Evolutionary conservation across 2,888 invertebrate genomes (phyloP).

Genomic region (Hirudinaria manillensis): DNA sequence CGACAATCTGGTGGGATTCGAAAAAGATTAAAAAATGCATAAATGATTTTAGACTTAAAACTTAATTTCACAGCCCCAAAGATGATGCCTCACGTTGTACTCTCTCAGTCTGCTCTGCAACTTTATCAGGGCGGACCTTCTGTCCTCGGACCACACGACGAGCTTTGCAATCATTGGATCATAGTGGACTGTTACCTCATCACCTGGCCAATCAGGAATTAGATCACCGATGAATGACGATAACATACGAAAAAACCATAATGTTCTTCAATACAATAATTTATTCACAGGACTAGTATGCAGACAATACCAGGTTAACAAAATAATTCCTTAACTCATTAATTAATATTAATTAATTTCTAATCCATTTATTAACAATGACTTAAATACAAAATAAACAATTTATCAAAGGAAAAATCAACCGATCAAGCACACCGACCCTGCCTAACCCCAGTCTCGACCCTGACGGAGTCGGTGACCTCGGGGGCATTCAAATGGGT

Average conservation of each 20-base stretch:
- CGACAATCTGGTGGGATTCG: conserved; percentile 68
- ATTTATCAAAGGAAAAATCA: neutral
- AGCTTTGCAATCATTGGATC: conserved; percentile 99
- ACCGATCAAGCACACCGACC: conserved; percentile 41
- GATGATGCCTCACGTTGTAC: conserved; percentile 69
- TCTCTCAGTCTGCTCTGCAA: conserved; percentile 69
- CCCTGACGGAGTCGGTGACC: conserved; percentile 60
- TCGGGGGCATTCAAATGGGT: conserved; percentile 69
- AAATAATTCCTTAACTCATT: too few species aligned
- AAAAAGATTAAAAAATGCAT: neutral
- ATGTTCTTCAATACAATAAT: neutral
- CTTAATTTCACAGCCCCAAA: neutral
- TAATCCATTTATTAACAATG: too few species aligned
- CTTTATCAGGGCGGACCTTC: conserved; percentile 73
- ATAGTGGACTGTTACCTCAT: conserved; percentile 94
- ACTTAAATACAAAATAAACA: too few species aligned
- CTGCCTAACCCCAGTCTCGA: conserved; percentile 71
- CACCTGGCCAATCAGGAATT: conserved; percentile 59
- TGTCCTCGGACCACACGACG: conserved; percentile 84
- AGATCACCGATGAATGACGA: neutral
- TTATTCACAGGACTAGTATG: too few species aligned
- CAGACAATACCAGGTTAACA: too few species aligned
- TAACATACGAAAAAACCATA: neutral
- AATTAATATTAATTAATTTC: too few species aligned
- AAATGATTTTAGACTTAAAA: neutral